phyloP scores from a whole-genome alignment of 1,140 invertebrate species.

The Trachymyrmex cornetzi region DNA sequence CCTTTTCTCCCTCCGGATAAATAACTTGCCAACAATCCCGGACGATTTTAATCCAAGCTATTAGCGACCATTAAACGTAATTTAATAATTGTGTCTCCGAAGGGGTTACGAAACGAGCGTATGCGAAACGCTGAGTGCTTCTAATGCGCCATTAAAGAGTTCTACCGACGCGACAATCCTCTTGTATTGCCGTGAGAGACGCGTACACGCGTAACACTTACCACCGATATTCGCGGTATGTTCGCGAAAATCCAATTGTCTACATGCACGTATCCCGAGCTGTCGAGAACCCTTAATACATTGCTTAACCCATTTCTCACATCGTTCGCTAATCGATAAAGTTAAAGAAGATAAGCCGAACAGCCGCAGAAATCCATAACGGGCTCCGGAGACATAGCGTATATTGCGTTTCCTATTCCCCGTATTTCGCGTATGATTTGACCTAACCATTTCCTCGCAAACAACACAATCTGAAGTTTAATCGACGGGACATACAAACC shows the following conservation, averaged over 20 bases:
- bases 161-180: conserved; percentile 16
- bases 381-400: background rate
- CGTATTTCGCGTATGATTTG: conserved; percentile 23
- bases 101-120: conserved; percentile 15
- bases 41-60: conserved; percentile 46
- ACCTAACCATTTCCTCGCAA: background rate
- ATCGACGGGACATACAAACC: background rate
- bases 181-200: background rate
- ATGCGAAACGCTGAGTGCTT: conserved; percentile 46
- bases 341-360: conserved; percentile 54
- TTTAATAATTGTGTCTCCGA: conserved; percentile 50
- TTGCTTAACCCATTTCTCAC: conserved; percentile 53
- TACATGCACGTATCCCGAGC: conserved; percentile 17
- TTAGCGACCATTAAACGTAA: conserved; percentile 43
- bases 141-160: conserved; percentile 60
- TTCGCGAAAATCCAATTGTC: conserved; percentile 45
- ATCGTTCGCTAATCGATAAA: conserved; percentile 48
- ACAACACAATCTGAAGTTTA: conserved; percentile 38
- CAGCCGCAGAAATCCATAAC: conserved; percentile 45
- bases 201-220: background rate
- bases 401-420: conserved; percentile 28
- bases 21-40: conserved; percentile 24
- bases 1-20: background rate
- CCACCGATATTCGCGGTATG: conserved; percentile 16
- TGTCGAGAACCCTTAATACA: conserved; percentile 54